These are phyloP conservation scores for Exephanes ischioxanthus DNA, from an alignment of 2,888 invertebrate genomes.

Conservation along the genomic window DNA sequence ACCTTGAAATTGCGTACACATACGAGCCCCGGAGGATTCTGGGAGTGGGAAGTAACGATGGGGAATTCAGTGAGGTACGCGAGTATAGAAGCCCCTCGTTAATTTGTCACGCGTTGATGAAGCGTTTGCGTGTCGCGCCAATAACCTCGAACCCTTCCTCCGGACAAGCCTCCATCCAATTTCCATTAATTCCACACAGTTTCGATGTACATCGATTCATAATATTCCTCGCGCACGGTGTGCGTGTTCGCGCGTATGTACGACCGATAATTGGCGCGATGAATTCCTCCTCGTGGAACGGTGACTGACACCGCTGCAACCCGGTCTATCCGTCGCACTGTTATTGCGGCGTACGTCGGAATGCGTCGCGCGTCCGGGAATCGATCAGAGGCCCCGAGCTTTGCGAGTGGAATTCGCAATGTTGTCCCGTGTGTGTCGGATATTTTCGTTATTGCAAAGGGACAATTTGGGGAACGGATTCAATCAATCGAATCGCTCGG, in stretches of 20 bases:
- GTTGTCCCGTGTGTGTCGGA: neutral
- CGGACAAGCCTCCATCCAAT: slow-evolving; percentile 21
- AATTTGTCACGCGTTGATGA: slow-evolving; percentile 50
- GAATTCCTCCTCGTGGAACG: slow-evolving; percentile 18
- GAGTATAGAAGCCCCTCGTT: slow-evolving; percentile 11
- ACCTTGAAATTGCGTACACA: slow-evolving; percentile 3
- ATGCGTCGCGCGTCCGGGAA: slow-evolving; percentile 1
- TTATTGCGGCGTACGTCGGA: slow-evolving; percentile 17
- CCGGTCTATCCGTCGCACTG: neutral
- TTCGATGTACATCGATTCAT: slow-evolving; percentile 44
- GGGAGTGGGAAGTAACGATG: neutral
- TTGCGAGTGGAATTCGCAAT: neutral
- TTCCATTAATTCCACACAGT: slow-evolving; percentile 45
- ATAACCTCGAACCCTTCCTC: slow-evolving; percentile 7
- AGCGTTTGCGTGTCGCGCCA: slow-evolving; percentile 8
- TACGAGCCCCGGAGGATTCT: neutral
- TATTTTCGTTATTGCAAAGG: neutral
- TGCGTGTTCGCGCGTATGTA: neutral
- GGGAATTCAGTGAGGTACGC: neutral
- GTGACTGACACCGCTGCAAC: slow-evolving; percentile 27
- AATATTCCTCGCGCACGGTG: slow-evolving; percentile 40
- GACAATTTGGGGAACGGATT: neutral
- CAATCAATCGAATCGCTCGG: neutral
- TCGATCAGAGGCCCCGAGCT: slow-evolving; percentile 12
- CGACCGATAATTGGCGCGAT: slow-evolving; percentile 50